These are phyloP conservation scores for Drosophila ohnishii DNA, from an alignment of 1,140 invertebrate genomes.

Conservation along the genomic window DNA sequence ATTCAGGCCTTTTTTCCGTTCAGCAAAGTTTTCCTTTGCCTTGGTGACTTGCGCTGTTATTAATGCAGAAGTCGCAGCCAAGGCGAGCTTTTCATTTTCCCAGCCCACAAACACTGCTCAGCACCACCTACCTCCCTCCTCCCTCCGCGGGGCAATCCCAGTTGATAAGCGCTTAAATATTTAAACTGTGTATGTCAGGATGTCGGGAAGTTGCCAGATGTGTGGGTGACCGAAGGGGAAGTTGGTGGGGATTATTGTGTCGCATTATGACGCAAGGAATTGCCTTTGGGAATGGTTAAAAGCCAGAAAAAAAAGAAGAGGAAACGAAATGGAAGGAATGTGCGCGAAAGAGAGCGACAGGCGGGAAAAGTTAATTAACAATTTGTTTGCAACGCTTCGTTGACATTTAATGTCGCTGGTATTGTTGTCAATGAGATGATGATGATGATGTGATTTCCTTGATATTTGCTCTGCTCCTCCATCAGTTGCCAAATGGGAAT, in stretches of 20 bases:
- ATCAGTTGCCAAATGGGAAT: conserved; percentile 24
- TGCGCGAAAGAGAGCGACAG: conserved; percentile 4
- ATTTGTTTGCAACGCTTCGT: conserved; percentile 40
- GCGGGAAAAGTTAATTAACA: conserved; percentile 50
- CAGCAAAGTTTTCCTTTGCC: neutral
- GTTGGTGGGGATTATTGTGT: conserved; percentile 28
- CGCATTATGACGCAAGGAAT: conserved; percentile 58
- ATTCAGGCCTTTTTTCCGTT: conserved; percentile 2
- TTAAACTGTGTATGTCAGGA: conserved; percentile 45
- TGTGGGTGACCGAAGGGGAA: conserved; percentile 32
- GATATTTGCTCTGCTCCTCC: conserved; percentile 26
- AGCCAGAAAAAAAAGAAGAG: neutral
- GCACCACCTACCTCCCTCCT: neutral
- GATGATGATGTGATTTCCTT: conserved; percentile 30
- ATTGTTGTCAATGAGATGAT: conserved; percentile 33
- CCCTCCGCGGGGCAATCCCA: conserved; percentile 26
- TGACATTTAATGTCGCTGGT: conserved; percentile 40
- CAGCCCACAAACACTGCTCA: neutral
- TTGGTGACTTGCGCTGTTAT: conserved; percentile 29
- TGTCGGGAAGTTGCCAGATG: conserved; percentile 31
- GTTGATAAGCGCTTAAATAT: conserved; percentile 60
- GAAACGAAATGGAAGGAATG: neutral
- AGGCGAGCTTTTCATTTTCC: conserved; percentile 17
- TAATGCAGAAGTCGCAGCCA: conserved; percentile 35
- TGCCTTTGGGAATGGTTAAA: conserved; percentile 41